Conservation (phyloP, 2,888 invertebrate species). For the Glyphotaelius pellucidus region DNA sequence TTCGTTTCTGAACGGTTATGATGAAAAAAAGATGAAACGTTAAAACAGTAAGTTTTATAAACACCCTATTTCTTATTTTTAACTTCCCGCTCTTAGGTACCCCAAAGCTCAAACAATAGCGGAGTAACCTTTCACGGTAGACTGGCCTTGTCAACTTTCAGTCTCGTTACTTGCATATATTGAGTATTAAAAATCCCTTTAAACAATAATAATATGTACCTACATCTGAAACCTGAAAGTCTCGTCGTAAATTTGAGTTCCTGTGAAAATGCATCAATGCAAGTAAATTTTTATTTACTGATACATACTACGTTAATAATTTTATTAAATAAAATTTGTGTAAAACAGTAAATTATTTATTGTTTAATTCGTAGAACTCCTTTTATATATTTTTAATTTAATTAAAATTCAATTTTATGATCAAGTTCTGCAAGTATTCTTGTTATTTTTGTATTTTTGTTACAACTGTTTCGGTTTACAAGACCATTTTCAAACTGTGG, state of each 20-base stretch:
- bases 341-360: no score
- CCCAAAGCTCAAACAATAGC: constrained; percentile 23
- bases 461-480: no score
- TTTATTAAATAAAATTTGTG: no score
- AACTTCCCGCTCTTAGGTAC: neutral
- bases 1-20: neutral
- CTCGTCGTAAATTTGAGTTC: neutral
- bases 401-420: no score
- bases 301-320: no score
- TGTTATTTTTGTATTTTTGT: no score
- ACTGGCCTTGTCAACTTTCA: constrained; percentile 37
- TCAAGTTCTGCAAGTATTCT: no score
- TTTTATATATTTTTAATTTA: no score
- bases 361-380: no score
- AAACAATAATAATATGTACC: neutral
- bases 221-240: neutral
- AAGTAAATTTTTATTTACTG: neutral
- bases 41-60: neutral
- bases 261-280: neutral
- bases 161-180: neutral
- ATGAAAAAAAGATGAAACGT: neutral
- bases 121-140: constrained; percentile 27
- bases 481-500: no score
- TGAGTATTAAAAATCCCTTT: no score
- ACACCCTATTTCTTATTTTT: neutral